A percentile compares a stretch with the other conserved stretches of the same genome.
These are phyloP conservation scores for Drosophila quadrilineata DNA, from an alignment of 1,140 invertebrate species.

Conservation along the genomic window DNA sequence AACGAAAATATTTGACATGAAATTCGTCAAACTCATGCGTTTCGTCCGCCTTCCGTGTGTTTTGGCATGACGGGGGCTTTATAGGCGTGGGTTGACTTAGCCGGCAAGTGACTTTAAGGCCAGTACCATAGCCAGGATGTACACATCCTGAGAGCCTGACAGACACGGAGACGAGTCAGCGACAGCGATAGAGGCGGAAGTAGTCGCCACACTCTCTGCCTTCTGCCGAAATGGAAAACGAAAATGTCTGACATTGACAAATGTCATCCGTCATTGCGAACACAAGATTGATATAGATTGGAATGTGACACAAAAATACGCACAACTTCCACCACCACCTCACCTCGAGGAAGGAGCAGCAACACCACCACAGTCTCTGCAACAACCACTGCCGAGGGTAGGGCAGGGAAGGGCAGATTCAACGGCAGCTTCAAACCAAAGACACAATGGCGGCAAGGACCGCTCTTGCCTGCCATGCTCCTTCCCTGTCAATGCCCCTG, in stretches of 20 bases:
- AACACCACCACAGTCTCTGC: slow-evolving; percentile 32
- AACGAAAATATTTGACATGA: slow-evolving; percentile 76
- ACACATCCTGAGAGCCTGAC: slow-evolving; percentile 8
- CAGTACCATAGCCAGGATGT: slow-evolving; percentile 27
- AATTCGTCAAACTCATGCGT: slow-evolving; percentile 77
- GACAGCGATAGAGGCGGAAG: not conserved
- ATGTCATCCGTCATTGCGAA: slow-evolving; percentile 81
- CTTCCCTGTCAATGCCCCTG: not conserved
- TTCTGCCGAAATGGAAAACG: slow-evolving; percentile 80
- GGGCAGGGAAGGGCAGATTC: too few relatives aligned
- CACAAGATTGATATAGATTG: slow-evolving; percentile 82
- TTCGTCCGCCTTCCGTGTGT: slow-evolving; percentile 13
- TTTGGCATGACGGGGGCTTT: slow-evolving; percentile 11
- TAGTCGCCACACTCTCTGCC: slow-evolving; percentile 34
- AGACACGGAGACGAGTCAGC: not conserved
- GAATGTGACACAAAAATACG: slow-evolving; percentile 81
- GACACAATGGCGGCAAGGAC: slow-evolving; percentile 50
- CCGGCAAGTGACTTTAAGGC: slow-evolving; percentile 65
- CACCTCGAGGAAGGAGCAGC: slow-evolving; percentile 9
- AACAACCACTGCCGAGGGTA: slow-evolving; percentile 34
- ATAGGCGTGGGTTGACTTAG: slow-evolving; percentile 38
- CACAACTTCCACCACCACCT: slow-evolving; percentile 69
- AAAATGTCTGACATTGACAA: slow-evolving; percentile 82
- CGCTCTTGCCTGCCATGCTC: slow-evolving; percentile 7
- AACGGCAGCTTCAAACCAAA: slow-evolving; percentile 24